These are phyloP conservation scores for Circaetus cinerascens DNA, from an alignment of 2,113 vertebrate species.

Conservation along the genomic window DNA sequence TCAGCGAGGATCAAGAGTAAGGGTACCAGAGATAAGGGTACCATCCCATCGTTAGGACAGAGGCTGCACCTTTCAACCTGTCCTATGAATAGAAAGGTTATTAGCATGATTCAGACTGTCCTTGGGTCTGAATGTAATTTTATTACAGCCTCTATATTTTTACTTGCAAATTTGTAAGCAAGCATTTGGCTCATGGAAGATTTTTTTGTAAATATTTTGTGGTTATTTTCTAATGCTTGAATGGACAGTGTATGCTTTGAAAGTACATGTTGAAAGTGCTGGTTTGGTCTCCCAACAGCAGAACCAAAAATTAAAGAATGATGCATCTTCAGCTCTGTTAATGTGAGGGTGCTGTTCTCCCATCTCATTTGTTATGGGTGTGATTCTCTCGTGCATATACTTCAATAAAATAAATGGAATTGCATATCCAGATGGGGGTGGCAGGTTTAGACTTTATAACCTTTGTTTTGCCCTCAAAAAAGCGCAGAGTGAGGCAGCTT, in stretches of 20 bases:
- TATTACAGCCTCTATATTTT: neutral
- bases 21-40: no score
- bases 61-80: neutral
- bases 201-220: neutral
- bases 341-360: neutral
- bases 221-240: neutral
- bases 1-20: no score
- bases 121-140: neutral
- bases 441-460: neutral
- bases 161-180: neutral
- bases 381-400: fast-evolving
- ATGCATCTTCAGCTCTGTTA: neutral
- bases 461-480: neutral
- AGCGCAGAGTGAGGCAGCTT: neutral
- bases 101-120: neutral
- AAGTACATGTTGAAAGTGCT: neutral
- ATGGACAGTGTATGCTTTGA: neutral
- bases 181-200: neutral
- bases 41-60: neutral
- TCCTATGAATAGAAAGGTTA: neutral
- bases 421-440: neutral
- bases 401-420: neutral
- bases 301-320: neutral
- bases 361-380: neutral
- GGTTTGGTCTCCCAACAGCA: neutral